phyloP scores from a whole-genome alignment of 1,140 invertebrate species.

The Laupala kohalensis region DNA sequence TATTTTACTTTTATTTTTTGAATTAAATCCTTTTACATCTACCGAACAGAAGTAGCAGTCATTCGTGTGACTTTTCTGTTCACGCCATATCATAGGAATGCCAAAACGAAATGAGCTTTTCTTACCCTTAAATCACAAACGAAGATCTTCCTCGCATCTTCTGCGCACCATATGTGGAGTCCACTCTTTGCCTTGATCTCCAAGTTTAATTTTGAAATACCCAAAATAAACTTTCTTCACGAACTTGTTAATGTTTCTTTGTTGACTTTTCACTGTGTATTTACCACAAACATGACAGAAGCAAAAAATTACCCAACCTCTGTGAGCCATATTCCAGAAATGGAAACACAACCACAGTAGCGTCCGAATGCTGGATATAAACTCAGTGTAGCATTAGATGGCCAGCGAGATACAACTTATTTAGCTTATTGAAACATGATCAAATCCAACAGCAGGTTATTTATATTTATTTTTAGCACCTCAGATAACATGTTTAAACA shows the following conservation, averaged over 20 bases:
- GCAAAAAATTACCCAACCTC: too few relatives aligned
- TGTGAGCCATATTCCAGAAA: background rate
- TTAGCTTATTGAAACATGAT: slow-evolving; percentile 23
- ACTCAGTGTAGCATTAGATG: slow-evolving; percentile 31
- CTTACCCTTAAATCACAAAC: too few relatives aligned
- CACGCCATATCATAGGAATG: slow-evolving; percentile 1
- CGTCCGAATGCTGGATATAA: slow-evolving; percentile 30
- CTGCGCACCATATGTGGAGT: too few relatives aligned
- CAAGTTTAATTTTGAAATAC: slow-evolving; percentile 3
- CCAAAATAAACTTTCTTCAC: background rate
- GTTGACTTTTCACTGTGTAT: slow-evolving; percentile 3
- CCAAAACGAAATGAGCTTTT: slow-evolving; percentile 1
- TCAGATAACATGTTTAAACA: background rate
- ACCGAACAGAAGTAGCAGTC: background rate
- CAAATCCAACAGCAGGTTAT: slow-evolving; percentile 27
- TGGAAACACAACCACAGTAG: slow-evolving; percentile 19
- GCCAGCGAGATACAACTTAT: too few relatives aligned
- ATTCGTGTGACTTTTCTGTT: background rate
- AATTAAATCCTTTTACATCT: background rate
- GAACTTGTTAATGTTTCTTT: background rate
- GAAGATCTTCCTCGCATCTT: too few relatives aligned
- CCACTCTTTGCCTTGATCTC: background rate
- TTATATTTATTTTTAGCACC: slow-evolving; percentile 22
- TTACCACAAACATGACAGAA: too few relatives aligned
- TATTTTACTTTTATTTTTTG: background rate